These are phyloP conservation scores for Lasius platythorax DNA, from an alignment of 2,888 invertebrate species.

Conservation along the genomic window DNA sequence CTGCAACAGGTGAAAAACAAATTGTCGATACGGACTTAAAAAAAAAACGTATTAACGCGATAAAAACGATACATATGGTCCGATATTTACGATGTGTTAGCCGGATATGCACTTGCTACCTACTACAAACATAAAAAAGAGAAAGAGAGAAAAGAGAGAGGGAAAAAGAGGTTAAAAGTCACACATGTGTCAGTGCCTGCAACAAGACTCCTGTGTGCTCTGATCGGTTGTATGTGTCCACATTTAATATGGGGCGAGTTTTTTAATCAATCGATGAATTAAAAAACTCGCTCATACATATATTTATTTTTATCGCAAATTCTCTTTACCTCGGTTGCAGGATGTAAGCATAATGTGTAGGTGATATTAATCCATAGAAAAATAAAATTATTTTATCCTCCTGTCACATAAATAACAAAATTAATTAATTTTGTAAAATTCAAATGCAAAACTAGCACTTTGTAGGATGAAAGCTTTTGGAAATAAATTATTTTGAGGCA, in stretches of 20 bases:
- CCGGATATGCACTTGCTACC: background rate
- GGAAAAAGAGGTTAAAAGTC: conserved; percentile 25
- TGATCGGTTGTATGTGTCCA: background rate
- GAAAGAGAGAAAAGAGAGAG: background rate
- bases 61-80: background rate
- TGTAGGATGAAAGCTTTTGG: background rate
- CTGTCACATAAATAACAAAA: background rate
- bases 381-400: background rate
- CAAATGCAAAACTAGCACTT: background rate
- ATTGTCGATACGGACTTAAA: background rate
- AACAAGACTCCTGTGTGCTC: background rate
- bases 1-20: conserved; percentile 33
- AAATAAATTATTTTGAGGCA: background rate
- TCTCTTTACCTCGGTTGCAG: background rate
- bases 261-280: too few relatives aligned
- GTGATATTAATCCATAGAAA: background rate
- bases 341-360: background rate
- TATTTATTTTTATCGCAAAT: background rate
- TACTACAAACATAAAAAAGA: background rate
- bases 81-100: background rate
- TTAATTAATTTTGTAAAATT: background rate
- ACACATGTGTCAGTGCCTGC: background rate
- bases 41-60: background rate
- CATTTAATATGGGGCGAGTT: background rate
- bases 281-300: too few relatives aligned